Evolutionary conservation across 1,140 invertebrate species (phyloP), one percentile per base, ranked within the genome.

Genomic region (Muscidifurax raptorellus): DNA sequence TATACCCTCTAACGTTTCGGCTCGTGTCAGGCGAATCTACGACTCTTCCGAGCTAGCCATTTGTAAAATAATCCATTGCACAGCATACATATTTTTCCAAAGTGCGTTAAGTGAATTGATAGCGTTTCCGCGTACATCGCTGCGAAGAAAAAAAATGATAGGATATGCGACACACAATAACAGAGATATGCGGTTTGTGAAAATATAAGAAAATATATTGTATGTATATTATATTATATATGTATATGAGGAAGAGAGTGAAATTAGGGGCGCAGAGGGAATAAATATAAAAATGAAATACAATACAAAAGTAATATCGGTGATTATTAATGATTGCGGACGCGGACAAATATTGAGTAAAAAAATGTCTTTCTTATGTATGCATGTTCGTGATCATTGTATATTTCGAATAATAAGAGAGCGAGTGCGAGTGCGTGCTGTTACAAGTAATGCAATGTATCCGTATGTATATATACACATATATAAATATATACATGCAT

Each of bases 11-110:
- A 5, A 81, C 13, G 40, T 76, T 67, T 77, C 25, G 59, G 77
- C 36, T 67, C n/a, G n/a, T 69, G 3, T 67, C 67, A 59, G 76
- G 6, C 52, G 36, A 10, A 40, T 77, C n/a, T 59, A 59, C 59
- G 64, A 81, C 59, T 85, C 27, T 77, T 81, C 44, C 59, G 72
- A 81, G 47, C 69, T 88, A 88, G 87, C 87, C 15, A 47, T 10
- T 89, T 92, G 90, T 91, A 91, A 91, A 85, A 91, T 90, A 90
- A 85, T 89, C 88, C 87, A 86, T 89, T 91, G 90, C 89, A 92
- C 89, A 92, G 90, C 89, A 89, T 89, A 89, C 88, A 91, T 92
- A 92, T 92, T 92, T 92, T 91, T 92, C 90, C 91, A 92, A 89
- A 90, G 88, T 89, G 88, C 86, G 86, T 90, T 89, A 88, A 86